Conservation (phyloP, 2,113 vertebrate genomes). For the Sinocyclocheilus rhinocerous region DNA sequence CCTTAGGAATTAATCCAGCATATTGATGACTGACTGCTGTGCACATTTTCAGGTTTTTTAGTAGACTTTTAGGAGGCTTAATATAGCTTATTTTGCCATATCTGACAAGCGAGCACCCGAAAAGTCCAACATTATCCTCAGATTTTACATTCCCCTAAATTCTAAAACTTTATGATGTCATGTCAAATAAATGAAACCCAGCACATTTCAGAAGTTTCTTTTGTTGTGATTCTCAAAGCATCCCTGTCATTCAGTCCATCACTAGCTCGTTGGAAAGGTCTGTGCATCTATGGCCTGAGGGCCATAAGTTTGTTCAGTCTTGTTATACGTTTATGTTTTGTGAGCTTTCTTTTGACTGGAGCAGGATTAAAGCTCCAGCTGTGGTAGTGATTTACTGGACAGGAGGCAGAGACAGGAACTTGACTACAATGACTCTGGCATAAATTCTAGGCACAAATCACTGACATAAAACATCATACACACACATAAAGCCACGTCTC, state of each 20-base stretch:
- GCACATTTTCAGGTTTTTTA: slow-evolving; percentile 48
- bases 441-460: slow-evolving; percentile 51
- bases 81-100: slow-evolving; percentile 55
- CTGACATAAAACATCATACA: slow-evolving; percentile 19
- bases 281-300: background rate
- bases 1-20: slow-evolving; percentile 48
- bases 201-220: background rate
- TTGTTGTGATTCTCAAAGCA: background rate
- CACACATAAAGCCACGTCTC: background rate
- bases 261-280: slow-evolving; percentile 3
- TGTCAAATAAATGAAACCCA: background rate
- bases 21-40: slow-evolving; percentile 52
- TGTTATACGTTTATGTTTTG: slow-evolving; percentile 26
- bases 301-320: background rate
- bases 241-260: background rate
- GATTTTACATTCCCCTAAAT: background rate
- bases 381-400: slow-evolving; percentile 37
- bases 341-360: background rate
- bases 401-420: slow-evolving; percentile 6
- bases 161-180: background rate
- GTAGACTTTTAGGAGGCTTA: slow-evolving; percentile 37
- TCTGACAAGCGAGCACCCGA: slow-evolving; percentile 36
- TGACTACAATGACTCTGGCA: slow-evolving; percentile 37
- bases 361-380: slow-evolving; percentile 29
- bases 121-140: background rate